These are phyloP conservation scores for Gonioctena quinquepunctata DNA, from an alignment of 1,140 invertebrate genomes.

Conservation along the genomic window DNA sequence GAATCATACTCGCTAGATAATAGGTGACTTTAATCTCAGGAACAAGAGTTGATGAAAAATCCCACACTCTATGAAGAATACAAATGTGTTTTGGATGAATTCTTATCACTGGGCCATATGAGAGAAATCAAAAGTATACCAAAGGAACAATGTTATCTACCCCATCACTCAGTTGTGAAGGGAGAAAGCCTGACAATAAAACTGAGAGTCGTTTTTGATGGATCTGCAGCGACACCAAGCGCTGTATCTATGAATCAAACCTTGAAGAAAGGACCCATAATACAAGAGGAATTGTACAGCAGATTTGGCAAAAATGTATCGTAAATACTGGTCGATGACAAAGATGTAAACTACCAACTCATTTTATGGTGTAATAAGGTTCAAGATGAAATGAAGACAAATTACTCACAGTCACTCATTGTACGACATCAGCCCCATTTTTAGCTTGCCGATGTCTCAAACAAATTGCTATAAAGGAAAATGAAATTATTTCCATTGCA, in stretches of 20 bases:
- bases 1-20: slow-evolving; percentile 17
- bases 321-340: slow-evolving; percentile 40
- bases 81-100: slow-evolving; percentile 44
- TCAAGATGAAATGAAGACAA: too few species aligned
- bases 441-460: too few species aligned
- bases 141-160: background rate
- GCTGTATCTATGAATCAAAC: slow-evolving; percentile 40
- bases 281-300: slow-evolving; percentile 36
- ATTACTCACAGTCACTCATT: too few species aligned
- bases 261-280: slow-evolving; percentile 34
- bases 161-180: slow-evolving; percentile 50
- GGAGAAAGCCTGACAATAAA: slow-evolving; percentile 44
- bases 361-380: too few species aligned
- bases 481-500: too few species aligned
- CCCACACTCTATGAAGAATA: slow-evolving; percentile 32
- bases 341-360: slow-evolving; percentile 1
- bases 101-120: slow-evolving; percentile 41
- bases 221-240: slow-evolving; percentile 32
- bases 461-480: too few species aligned
- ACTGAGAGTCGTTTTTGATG: slow-evolving; percentile 37
- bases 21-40: slow-evolving; percentile 26
- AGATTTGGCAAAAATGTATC: slow-evolving; percentile 55
- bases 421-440: too few species aligned
- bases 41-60: slow-evolving; percentile 35
- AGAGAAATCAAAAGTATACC: background rate